These are phyloP conservation scores for Oedothorax gibbosus DNA, from an alignment of 1,140 invertebrate genomes.

Conservation along the genomic window DNA sequence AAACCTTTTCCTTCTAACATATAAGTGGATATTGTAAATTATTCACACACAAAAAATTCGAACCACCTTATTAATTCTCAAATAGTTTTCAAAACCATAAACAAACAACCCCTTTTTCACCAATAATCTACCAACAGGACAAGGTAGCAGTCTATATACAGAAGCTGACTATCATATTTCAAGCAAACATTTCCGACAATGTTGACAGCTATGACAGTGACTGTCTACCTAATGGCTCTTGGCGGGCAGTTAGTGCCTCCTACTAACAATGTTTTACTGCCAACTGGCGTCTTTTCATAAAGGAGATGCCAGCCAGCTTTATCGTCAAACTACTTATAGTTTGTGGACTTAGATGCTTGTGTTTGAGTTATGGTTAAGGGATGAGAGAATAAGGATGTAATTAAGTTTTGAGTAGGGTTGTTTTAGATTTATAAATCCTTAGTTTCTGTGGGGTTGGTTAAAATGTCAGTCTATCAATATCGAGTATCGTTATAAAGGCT, in stretches of 20 bases:
- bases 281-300: constrained; percentile 22
- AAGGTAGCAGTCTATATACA: not conserved
- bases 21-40: too few relatives aligned
- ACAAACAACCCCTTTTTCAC: not conserved
- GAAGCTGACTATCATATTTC: not conserved
- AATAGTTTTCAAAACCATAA: not conserved
- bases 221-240: constrained; percentile 29
- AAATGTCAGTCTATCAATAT: too few relatives aligned
- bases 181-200: constrained; percentile 14
- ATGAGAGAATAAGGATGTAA: too few relatives aligned
- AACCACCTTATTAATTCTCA: not conserved
- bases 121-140: constrained; percentile 3
- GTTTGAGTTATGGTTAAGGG: too few relatives aligned
- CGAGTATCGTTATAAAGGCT: too few relatives aligned
- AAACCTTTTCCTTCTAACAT: too few relatives aligned
- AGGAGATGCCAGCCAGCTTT: not conserved
- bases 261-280: constrained; percentile 33
- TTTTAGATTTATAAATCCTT: too few relatives aligned
- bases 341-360: constrained; percentile 11
- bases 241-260: constrained; percentile 21
- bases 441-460: too few relatives aligned
- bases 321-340: constrained; percentile 3
- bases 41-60: too few relatives aligned
- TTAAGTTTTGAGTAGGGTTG: too few relatives aligned
- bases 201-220: constrained; percentile 37